Evolutionary conservation across 2,888 invertebrate genomes (phyloP), one percentile per base, ranked within the genome.

Genomic region (Dermolepida albohirtum): DNA sequence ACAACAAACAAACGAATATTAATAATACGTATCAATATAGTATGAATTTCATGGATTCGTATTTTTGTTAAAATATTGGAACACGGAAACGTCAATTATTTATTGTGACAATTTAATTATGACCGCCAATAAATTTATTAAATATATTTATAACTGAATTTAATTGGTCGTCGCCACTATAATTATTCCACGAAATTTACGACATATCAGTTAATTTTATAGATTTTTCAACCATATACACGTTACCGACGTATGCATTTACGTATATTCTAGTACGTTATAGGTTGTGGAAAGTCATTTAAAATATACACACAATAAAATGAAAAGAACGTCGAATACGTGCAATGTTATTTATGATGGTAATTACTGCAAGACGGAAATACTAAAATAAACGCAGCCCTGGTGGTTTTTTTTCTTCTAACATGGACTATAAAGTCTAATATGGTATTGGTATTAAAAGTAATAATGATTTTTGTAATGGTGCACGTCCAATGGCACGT

Each of bases 31-130:
- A n/a, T n/a, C n/a, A n/a, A n/a, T n/a, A n/a, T n/a, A n/a, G n/a
- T n/a, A 22, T 22, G 22, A 22, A 22, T 22, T 4, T 2, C 2
- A 22, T 2, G 22, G 4, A 22, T 22, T 34, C 6, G 34, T 34
- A 34, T 5, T 34, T 34, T 34, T 34, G 6, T 34, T 10, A 10
- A 10, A 34, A 34, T 17, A n/a, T 54, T 11, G 4, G 34, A 54
- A 54, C n/a, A 44, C 27, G 55, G 65, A 54, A 47, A 65, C 12
- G 47, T 54, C 65, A 54, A 54, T 65, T 65, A 65, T 65, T 54
- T 52, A 52, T 44, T 43, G 41, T 65, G 65, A 65, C 65, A n/a
- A 54, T 54, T 65, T 65, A 52, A 65, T 65, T 65, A 65, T 14
- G 34, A 39, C 16, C 12, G 16, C n/a, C 52, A 22, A 64, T 64